Evolutionary conservation across 1,140 invertebrate genomes (phyloP), one percentile per base, ranked within the genome.

Genomic region (Penaeus japonicus): DNA sequence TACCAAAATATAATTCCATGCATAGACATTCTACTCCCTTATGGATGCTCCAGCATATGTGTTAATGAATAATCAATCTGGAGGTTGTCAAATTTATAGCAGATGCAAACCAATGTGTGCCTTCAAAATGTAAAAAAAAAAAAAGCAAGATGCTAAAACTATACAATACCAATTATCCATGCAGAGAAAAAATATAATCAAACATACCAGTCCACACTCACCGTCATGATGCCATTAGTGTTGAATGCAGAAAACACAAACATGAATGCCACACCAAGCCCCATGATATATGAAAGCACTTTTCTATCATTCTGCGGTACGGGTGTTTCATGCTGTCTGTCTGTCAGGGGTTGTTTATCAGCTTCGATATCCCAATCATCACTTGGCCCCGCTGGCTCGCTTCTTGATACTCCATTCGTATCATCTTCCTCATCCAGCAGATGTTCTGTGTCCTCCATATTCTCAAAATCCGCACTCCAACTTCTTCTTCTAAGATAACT

Each of bases 201-300:
- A 53, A 35, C 12, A 15, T 39, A 47, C 39, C 7, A 84, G 39
- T 10, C 39, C 59, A 12, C 39, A 86, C 85, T 86, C n/a, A 86
- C 85, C 78, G 35, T 70, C 18, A 86, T 86, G 47, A 80, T 79
- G 53, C 85, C 57, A 24, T 80, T 86, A 35, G 85, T 86, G 57
- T 86, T 86, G 85, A 86, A 86, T 22, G 85, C 70, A n/a, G 85
- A 80, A 47, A 86, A 86, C 15, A 86, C n/a, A 17, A 79, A n/a
- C 57, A 78, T 62, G 73, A 62, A 86, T n/a, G 55, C 30, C 3
- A 80, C 10, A 24, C 85, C 85, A 55, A 86, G 54, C 3, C 10
- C 35, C 24, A 86, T n/a, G 20, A 86, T 80, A 35, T 62, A 78
- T 0, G 30, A 47, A 53, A 86, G 77, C 7, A 57, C 57, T 20